Evolutionary conservation across 2,888 invertebrate genomes (phyloP).

Genomic region (Eugnorisma glareosa): DNA sequence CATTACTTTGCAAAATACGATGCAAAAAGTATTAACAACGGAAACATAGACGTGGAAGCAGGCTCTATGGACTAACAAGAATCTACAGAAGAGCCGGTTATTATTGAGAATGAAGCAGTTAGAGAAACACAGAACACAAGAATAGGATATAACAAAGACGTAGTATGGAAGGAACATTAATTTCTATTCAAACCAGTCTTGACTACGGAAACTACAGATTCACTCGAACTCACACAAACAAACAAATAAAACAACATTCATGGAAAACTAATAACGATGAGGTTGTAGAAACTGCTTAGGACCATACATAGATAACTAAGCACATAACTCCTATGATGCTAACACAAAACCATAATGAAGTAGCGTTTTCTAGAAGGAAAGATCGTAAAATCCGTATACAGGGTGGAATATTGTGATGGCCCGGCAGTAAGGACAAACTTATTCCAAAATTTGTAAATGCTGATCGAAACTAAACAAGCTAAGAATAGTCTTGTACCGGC

Average conservation of each 20-base stretch:
- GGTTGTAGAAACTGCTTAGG: not conserved
- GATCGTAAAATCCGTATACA: not conserved
- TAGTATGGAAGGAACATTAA: constrained; percentile 16
- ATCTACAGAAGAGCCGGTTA: not conserved
- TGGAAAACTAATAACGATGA: constrained; percentile 1
- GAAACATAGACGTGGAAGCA: not conserved
- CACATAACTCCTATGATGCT: not conserved
- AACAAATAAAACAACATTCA: constrained; percentile 1
- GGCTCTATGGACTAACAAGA: not conserved
- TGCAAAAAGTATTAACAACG: not conserved
- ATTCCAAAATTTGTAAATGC: not conserved
- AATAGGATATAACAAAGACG: constrained; percentile 1
- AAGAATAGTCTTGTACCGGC: too few relatives aligned
- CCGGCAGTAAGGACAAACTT: not conserved
- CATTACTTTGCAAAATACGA: not conserved
- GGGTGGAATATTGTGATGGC: not conserved
- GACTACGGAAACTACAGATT: constrained; percentile 10
- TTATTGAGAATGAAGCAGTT: not conserved
- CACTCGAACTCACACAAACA: not conserved
- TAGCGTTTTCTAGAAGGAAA: not conserved
- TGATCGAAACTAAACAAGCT: not conserved
- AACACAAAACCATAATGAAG: not conserved
- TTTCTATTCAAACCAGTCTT: constrained; percentile 27
- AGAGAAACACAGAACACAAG: constrained; percentile 2
- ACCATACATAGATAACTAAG: not conserved